These are phyloP conservation scores for Dicaeum eximium DNA, from an alignment of 2,113 vertebrate genomes.

Conservation along the genomic window DNA sequence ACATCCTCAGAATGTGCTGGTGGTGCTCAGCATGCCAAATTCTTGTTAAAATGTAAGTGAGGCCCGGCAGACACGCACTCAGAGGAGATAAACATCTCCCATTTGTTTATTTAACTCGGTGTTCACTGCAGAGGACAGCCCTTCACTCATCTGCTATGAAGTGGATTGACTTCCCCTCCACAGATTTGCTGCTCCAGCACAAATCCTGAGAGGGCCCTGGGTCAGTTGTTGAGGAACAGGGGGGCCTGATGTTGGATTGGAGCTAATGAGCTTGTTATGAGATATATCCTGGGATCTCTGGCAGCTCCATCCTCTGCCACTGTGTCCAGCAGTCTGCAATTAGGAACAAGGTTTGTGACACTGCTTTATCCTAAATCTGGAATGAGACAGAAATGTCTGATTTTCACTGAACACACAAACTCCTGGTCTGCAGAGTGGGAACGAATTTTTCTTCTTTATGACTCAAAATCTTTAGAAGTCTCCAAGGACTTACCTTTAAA, in stretches of 20 bases:
- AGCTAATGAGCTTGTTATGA: constrained; percentile 50
- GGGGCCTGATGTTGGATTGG: neutral
- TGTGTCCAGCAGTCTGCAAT: constrained; percentile 27
- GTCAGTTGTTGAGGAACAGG: neutral
- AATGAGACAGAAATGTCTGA: neutral
- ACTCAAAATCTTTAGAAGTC: neutral
- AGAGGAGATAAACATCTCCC: neutral
- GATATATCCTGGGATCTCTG: neutral
- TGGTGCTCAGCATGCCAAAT: rapidly evolving
- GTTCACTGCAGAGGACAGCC: neutral
- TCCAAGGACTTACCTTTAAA: neutral
- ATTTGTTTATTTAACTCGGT: neutral
- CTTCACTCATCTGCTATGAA: neutral
- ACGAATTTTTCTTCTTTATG: neutral
- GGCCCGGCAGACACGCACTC: neutral
- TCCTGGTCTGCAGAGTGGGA: neutral
- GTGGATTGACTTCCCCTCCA: neutral
- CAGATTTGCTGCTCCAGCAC: neutral
- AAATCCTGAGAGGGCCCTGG: neutral
- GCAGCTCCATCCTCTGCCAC: neutral
- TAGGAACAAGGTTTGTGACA: constrained; percentile 26
- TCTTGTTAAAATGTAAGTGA: neutral
- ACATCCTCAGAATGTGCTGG: neutral
- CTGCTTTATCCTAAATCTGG: neutral
- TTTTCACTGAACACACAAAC: neutral